phyloP scores from a whole-genome alignment of 2,797 vertebrate genomes.

The Poeciliopsis presidionis region DNA sequence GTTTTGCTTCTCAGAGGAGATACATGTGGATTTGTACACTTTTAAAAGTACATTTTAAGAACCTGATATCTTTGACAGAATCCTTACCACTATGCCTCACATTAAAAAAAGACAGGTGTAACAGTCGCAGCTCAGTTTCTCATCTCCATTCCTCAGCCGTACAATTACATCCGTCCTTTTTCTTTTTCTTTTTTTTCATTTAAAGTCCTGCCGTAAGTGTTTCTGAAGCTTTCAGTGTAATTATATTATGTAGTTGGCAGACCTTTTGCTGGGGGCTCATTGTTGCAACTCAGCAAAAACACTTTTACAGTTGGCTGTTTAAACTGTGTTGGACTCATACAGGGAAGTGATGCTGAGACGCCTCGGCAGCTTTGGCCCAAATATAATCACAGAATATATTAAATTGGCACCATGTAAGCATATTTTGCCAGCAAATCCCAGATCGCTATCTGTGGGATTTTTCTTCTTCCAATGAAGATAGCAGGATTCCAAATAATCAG shows the following conservation, averaged over 20 bases:
- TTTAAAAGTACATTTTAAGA: background rate
- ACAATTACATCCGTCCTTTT: background rate
- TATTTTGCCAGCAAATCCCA: slow-evolving; percentile 34
- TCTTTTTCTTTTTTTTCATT: slow-evolving; percentile 3
- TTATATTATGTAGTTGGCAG: slow-evolving; percentile 34
- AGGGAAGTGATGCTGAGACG: slow-evolving; percentile 42
- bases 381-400: slow-evolving; percentile 57
- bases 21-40: background rate
- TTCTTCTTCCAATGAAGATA: slow-evolving; percentile 18
- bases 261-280: slow-evolving; percentile 23
- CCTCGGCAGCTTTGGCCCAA: slow-evolving; percentile 47
- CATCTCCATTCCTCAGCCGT: background rate
- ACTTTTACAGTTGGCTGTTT: slow-evolving; percentile 40
- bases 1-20: background rate
- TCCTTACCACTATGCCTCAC: background rate
- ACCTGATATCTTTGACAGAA: slow-evolving; percentile 1
- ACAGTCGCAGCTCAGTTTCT: background rate
- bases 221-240: slow-evolving; percentile 16
- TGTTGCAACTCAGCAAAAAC: slow-evolving; percentile 34
- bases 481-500: slow-evolving; percentile 26
- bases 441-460: slow-evolving; percentile 7
- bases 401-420: slow-evolving; percentile 32
- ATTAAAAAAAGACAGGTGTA: background rate
- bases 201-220: slow-evolving; percentile 18
- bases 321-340: slow-evolving; percentile 37